Percentiles rank a stretch among this genome's conserved stretches.
phyloP scores from a whole-genome alignment of 2,797 vertebrate species.

The Ambastaia sidthimunki region DNA sequence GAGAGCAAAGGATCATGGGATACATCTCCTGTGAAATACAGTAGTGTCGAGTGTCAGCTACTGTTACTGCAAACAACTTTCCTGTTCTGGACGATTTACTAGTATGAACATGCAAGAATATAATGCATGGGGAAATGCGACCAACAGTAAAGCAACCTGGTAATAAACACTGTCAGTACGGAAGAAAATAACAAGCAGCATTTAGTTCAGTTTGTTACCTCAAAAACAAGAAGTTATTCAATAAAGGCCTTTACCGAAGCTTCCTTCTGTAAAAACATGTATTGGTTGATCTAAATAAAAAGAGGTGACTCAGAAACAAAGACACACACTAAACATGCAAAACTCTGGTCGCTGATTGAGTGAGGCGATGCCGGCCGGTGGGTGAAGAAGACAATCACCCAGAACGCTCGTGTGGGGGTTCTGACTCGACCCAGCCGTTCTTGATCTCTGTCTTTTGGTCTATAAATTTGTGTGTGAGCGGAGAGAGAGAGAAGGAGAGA shows the following conservation, averaged over 20 bases:
- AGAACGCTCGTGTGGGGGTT: constrained; percentile 24
- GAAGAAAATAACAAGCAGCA: background rate
- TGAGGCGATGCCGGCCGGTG: constrained; percentile 25
- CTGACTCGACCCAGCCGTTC: constrained; percentile 37
- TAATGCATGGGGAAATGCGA: background rate
- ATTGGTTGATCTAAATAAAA: constrained; percentile 26
- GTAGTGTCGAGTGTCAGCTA: too few relatives aligned
- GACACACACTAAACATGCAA: constrained; percentile 6
- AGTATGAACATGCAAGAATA: background rate
- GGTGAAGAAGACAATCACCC: constrained; percentile 14
- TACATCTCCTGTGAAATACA: too few relatives aligned
- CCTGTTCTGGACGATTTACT: background rate
- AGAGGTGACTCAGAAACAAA: constrained; percentile 4
- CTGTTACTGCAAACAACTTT: background rate
- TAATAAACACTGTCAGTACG: background rate
- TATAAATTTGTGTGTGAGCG: constrained; percentile 34
- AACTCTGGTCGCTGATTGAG: constrained; percentile 7
- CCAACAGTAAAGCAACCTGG: background rate
- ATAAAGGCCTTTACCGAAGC: background rate
- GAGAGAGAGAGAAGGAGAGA: constrained; percentile 11
- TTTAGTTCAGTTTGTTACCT: constrained; percentile 1
- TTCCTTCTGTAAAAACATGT: constrained; percentile 3
- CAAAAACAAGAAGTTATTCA: background rate
- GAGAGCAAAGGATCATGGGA: too few relatives aligned
- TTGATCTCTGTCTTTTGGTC: constrained; percentile 51